Base-by-base conservation (phyloP, 2,797 vertebrate species). In the Periophthalmus magnuspinnatus region DNA sequence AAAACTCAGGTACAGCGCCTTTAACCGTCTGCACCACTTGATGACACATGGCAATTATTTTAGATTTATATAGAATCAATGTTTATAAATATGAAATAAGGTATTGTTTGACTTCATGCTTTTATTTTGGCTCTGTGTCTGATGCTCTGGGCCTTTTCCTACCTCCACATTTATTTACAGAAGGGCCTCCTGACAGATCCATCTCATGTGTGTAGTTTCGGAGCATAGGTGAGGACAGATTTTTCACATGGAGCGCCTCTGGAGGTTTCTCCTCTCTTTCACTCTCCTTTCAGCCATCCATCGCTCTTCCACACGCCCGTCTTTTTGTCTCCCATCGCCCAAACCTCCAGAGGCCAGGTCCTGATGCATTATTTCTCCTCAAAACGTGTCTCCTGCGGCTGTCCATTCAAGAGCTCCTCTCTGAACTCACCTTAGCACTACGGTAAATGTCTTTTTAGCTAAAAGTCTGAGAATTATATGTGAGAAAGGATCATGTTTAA, bases 351-450 rank as follows among this genome's bases (percentile, higher is more conserved):
- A 84, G 78, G 73, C 74, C 82, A 59, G 62, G 57, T 83, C 68
- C 80, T 82, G 81, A 84, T 86, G 83, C 78, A 88, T 88, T 84
- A 83, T 83, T 84, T 81, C 75, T 86, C 82, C 83, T 91, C 86
- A 86, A 73, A 74, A 57, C 61, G 70, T 70, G 71, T 83, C 86
- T 88, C 89, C 79, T 22, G 77, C 71, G 82, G 81, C 83, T 48
- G 69, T 61, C 47, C 14, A 55, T 70, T 66, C 78, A 76, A 73
- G 48, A 84, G 79, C 62, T 67, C 63, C 77, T 82, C 68, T 78
- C 80, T 68, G 77, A 76, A 77, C 84, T 80, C 13, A 76, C 68
- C 79, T 71, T 64, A 82, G 22, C 59, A 77, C 77, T 64, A 78
- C 71, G 84, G 79, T 47, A 47, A 77, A 33, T 72, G 52, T 61